Evolutionary conservation across 1,140 invertebrate genomes (phyloP).

Genomic region (Lethocerus indicus): DNA sequence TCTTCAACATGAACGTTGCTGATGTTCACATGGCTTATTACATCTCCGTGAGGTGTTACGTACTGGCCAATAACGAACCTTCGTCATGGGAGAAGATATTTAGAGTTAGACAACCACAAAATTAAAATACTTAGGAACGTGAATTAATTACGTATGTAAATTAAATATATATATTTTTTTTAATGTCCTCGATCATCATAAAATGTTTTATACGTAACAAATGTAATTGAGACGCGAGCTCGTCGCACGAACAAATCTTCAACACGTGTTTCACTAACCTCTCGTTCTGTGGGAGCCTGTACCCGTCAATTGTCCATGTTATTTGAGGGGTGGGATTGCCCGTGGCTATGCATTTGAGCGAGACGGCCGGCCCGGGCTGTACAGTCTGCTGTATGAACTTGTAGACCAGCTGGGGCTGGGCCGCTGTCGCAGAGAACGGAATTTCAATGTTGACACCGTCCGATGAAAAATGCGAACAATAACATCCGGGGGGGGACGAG

Average conservation of each 20-base stretch:
- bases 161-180: not conserved
- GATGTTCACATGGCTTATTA: constrained; percentile 59
- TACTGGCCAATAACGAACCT: constrained; percentile 31
- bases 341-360: constrained; percentile 35
- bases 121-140: no score
- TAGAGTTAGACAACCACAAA: no score
- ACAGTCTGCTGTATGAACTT: constrained; percentile 33
- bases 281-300: constrained; percentile 23
- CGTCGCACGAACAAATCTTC: no score
- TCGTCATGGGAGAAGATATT: not conserved
- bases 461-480: no score
- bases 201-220: no score
- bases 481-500: no score
- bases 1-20: constrained; percentile 31
- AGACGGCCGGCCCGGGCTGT: constrained; percentile 31
- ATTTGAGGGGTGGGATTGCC: constrained; percentile 37
- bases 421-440: constrained; percentile 25
- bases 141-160: no score
- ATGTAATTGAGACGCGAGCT: no score
- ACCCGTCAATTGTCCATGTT: constrained; percentile 33
- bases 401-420: constrained; percentile 32
- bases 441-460: no score
- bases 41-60: constrained; percentile 78
- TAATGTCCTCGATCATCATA: not conserved
- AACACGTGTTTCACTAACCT: no score